Evolutionary conservation across 2,113 vertebrate species (phyloP).

Genomic region (Anser brachyrhynchus): DNA sequence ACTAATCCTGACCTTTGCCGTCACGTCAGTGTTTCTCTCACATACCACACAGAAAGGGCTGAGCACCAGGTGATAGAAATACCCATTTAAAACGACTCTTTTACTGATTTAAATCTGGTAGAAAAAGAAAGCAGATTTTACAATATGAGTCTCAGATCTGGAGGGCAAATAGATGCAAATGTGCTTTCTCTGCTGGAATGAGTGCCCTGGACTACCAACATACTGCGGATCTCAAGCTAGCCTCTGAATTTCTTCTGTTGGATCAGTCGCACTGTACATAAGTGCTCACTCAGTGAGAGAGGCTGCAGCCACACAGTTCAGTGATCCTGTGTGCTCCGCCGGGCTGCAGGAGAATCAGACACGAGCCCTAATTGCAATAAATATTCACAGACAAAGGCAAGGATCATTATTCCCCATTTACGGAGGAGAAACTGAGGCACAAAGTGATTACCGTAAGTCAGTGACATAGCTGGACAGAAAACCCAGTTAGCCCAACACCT

Average conservation of each 20-base stretch:
- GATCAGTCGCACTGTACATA: background rate
- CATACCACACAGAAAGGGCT: background rate
- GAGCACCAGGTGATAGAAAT: constrained; percentile 36
- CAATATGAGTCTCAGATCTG: background rate
- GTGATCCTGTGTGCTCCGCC: background rate
- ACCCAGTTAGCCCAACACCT: constrained; percentile 16
- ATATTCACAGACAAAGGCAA: constrained; percentile 50
- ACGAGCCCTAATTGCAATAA: constrained; percentile 35
- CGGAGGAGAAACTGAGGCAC: constrained; percentile 55
- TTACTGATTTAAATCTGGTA: background rate
- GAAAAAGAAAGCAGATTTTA: constrained; percentile 15
- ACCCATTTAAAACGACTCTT: background rate
- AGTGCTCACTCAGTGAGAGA: background rate
- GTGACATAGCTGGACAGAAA: constrained; percentile 18
- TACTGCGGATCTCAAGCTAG: background rate
- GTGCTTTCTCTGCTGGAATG: background rate
- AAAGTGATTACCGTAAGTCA: constrained; percentile 54
- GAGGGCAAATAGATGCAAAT: background rate
- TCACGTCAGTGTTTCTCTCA: background rate
- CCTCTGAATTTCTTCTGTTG: background rate
- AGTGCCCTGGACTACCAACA: background rate
- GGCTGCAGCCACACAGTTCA: background rate
- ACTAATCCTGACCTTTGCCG: background rate
- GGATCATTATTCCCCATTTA: constrained; percentile 34
- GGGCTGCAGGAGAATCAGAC: background rate